Evolutionary conservation across 2,888 invertebrate genomes (phyloP).

Genomic region (Anthoptus insignis): DNA sequence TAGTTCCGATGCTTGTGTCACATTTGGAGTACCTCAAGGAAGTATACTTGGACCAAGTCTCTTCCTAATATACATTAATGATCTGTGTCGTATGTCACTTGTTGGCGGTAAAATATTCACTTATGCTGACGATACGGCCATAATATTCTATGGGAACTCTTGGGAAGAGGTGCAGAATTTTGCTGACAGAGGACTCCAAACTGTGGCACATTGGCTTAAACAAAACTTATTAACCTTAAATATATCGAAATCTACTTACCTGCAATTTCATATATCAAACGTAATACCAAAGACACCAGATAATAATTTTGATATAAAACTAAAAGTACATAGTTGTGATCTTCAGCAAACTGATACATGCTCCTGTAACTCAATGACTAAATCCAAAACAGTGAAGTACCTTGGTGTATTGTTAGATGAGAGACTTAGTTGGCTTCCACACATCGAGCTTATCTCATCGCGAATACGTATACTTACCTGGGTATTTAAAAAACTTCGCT

Average conservation of each 20-base stretch:
- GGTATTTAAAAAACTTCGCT: background rate
- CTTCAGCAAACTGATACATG: background rate
- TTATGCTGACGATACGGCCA: slow-evolving; percentile 10
- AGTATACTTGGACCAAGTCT: slow-evolving; percentile 3
- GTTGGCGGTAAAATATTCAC: slow-evolving; percentile 1
- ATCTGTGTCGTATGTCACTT: background rate
- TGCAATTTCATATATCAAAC: background rate
- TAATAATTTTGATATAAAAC: background rate
- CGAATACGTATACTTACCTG: background rate
- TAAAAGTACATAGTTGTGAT: background rate
- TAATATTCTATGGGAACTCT: background rate
- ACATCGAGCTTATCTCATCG: background rate
- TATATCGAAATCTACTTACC: slow-evolving; percentile 4
- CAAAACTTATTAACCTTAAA: slow-evolving; percentile 5
- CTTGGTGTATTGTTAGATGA: background rate
- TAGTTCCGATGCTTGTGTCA: background rate
- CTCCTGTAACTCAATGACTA: background rate
- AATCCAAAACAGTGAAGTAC: background rate
- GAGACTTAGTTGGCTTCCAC: background rate
- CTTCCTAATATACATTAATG: slow-evolving; percentile 8
- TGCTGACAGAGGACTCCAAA: background rate
- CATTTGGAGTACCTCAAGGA: slow-evolving; percentile 8
- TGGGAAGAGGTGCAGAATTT: background rate
- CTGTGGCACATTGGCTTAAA: background rate
- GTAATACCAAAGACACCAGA: background rate